phyloP scores from a whole-genome alignment of 2,113 vertebrate species.

The Nicator chloris region DNA sequence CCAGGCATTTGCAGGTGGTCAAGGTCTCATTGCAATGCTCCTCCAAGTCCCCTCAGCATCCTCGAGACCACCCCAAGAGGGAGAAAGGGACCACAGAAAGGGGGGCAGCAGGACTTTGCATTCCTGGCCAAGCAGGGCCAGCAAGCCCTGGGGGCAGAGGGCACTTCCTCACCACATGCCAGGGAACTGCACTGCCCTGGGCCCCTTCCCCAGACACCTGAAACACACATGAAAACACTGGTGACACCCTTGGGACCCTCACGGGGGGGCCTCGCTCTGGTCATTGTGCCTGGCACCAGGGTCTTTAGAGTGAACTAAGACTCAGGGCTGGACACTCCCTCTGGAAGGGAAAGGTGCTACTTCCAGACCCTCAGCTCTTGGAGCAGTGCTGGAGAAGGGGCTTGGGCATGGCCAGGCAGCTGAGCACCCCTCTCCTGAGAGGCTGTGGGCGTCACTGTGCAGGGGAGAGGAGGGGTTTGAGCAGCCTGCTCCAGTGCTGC shows the following conservation, averaged over 20 bases:
- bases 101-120: neutral
- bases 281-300: neutral
- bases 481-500: neutral
- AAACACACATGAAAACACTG: neutral
- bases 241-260: neutral
- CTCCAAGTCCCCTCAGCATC: neutral
- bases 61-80: neutral
- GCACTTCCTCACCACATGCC: neutral
- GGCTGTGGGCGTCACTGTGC: neutral
- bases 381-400: neutral
- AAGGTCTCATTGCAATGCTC: neutral
- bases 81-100: neutral
- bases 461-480: neutral
- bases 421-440: neutral
- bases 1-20: neutral
- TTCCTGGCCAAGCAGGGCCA: neutral
- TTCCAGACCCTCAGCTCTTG: accelerated
- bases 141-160: neutral
- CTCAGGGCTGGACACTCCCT: neutral
- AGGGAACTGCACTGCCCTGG: neutral
- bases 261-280: accelerated
- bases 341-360: neutral
- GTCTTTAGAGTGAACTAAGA: neutral
- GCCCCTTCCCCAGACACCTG: neutral
- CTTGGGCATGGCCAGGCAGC: neutral